phyloP scores from a whole-genome alignment of 37 sponge, comb jelly and placozoan genomes.

The Tethya wilhelma region DNA sequence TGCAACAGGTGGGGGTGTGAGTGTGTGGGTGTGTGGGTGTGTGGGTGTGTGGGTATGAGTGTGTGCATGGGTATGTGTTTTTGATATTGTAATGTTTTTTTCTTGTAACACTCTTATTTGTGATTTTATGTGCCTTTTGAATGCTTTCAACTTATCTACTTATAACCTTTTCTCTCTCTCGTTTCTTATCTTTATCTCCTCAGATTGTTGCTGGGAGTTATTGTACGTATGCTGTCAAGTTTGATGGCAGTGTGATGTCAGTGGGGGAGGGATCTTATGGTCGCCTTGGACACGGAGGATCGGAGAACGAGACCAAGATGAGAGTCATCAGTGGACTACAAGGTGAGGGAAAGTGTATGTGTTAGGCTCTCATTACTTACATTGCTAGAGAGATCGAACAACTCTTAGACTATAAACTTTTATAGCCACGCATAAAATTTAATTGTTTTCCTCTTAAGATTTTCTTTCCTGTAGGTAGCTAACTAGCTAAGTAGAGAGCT shows the following conservation, averaged over 20 bases:
- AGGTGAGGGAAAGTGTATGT: no score
- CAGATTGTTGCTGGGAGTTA: conserved; percentile 80
- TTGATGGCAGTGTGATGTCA: conserved; percentile 77
- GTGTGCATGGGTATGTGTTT: background rate
- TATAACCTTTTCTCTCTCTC: background rate
- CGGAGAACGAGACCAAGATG: conserved; percentile 63
- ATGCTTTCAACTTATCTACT: background rate
- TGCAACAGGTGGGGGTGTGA: conserved; percentile 58
- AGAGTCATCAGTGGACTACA: conserved; percentile 68
- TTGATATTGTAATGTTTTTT: background rate
- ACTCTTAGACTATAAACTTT: no score
- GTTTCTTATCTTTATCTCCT: background rate
- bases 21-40: no score
- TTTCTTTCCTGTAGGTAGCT: no score
- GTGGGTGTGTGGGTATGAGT: no score
- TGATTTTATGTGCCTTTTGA: no score
- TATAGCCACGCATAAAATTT: no score
- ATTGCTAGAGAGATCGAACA: no score
- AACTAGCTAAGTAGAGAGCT: no score
- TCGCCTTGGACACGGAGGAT: conserved; percentile 79
- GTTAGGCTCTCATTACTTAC: no score
- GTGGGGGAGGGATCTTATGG: conserved; percentile 89
- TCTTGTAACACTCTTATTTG: background rate
- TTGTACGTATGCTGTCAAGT: conserved; percentile 80
- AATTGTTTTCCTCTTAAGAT: no score